A percentile compares a stretch with the other conserved stretches of the same genome.
These are phyloP conservation scores for Chrysodeixis includens DNA, from an alignment of 2,888 invertebrate species.

Conservation along the genomic window DNA sequence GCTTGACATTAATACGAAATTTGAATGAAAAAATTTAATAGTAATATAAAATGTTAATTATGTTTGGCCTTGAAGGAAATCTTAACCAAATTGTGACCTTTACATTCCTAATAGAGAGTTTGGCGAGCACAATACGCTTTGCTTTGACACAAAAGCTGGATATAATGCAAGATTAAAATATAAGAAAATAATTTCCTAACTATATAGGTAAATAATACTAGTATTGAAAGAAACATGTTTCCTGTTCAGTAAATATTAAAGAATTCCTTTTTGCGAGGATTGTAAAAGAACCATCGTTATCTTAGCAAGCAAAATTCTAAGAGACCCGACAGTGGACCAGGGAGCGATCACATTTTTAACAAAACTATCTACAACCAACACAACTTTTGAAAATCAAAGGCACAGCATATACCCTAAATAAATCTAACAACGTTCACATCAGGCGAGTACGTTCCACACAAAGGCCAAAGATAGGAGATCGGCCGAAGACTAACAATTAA, in stretches of 20 bases:
- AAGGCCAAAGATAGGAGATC: slow-evolving; percentile 41
- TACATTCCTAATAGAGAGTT: slow-evolving; percentile 48
- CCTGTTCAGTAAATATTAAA: slow-evolving; percentile 74
- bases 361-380: slow-evolving; percentile 61
- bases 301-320: slow-evolving; percentile 63
- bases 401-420: slow-evolving; percentile 57
- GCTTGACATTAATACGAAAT: slow-evolving; percentile 46
- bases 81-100: slow-evolving; percentile 58
- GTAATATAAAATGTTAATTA: slow-evolving; percentile 44
- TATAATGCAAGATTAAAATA: slow-evolving; percentile 58
- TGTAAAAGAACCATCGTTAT: slow-evolving; percentile 61
- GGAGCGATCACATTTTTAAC: slow-evolving; percentile 38
- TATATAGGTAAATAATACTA: slow-evolving; percentile 64
- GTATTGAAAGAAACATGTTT: slow-evolving; percentile 69
- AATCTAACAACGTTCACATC: slow-evolving; percentile 54
- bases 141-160: slow-evolving; percentile 54
- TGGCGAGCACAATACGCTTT: slow-evolving; percentile 56
- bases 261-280: slow-evolving; percentile 76
- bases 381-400: slow-evolving; percentile 56
- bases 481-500: slow-evolving; percentile 43
- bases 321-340: slow-evolving; percentile 58
- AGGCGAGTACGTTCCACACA: slow-evolving; percentile 30
- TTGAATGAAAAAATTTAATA: slow-evolving; percentile 43
- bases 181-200: slow-evolving; percentile 67
- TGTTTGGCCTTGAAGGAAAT: slow-evolving; percentile 59